Evolutionary conservation across 2,797 vertebrate species (phyloP), one percentile per base, ranked within the genome.

Genomic region (Peromyscus eremicus): DNA sequence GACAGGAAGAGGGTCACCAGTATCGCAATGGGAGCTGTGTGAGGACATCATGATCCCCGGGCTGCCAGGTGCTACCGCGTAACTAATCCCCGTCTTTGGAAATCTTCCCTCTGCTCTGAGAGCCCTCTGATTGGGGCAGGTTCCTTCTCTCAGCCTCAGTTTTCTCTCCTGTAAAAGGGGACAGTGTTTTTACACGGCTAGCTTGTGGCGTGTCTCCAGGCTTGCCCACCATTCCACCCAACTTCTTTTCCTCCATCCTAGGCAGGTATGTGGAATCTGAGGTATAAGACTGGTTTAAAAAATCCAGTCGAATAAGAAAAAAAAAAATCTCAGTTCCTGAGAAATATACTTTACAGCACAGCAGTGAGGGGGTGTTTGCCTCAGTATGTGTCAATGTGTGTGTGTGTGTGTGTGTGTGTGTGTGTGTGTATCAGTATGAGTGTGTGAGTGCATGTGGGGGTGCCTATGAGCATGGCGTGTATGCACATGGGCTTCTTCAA

Each of bases 311-410:
- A 62, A n/a, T 76, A 32, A 76, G 73, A 87, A 89, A 87, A 88
- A 75, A 87, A 84, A 89, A 52, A 13, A 52, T 34, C 86, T 82
- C 32, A 17, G 71, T 94, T 60, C 68, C 94, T 40, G 32, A 96
- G 81, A 95, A 93, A 73, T 21, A 12, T 52, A 94, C n/a, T 89
- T 52, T 34, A 66, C 52, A 46, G 85, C 94, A 25, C 93, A 96
- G 91, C 55, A 80, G 93, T 89, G 96, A 97, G 57, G 66, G 82
- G 70, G 62, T 96, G 92, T 96, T 93, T 92, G 95, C 97, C 91
- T 92, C 60, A 37, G 46, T n/a, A 88, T 7, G 52, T 89, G 96
- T 49, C 11, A 49, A 49, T 93, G 96, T 95, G 37, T 70, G 46
- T 73, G 34, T 57, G 34, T 17, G 46, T 52, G 66, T n/a, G 46